Base-by-base conservation (phyloP, 1,140 invertebrate genomes). In the Drosophila saltans region DNA sequence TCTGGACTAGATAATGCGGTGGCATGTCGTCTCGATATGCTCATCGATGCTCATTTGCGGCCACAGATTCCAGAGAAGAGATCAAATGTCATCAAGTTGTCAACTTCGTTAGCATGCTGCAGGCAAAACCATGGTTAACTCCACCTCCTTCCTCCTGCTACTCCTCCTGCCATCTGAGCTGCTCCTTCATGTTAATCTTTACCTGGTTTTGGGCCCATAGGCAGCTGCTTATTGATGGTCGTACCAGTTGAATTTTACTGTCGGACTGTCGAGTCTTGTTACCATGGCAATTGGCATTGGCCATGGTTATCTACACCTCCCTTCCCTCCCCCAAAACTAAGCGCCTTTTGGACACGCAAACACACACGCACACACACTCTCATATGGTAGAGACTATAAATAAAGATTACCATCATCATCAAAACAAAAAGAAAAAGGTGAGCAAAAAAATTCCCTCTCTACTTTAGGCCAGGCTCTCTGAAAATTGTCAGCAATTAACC, bases 71-170 rank as follows among this genome's bases (percentile, higher is more conserved):
- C 66, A 69, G 83, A 89, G 84, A 69, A 69, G 83, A 89, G 84
- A 89, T 89, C 84, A 89, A 89, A 89, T 89, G 84, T 89, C 84
- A 89, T 90, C 84, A 89, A 89, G 84, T 89, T 89, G 84, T 89
- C 84, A 89, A 89, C 84, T 89, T 89, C 84, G 84, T 89, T 89
- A 89, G 85, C 81, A 78, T 84, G 84, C 84, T 74, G 67, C 79
- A 68, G 80, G 80, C 76, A 75, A 70, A 62, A 70, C 67, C 64
- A 41, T 67, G 70, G 41, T 66, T 45, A 74, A 76, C 66, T 85
- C 16, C 16, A 30, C 28, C 4, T 30, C 28, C 2, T 30, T 4
- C 4, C 4, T 4, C 4, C 28, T 4, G 2, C 28, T 36, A 2
- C 21, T 21, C 16, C 45, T 48, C 16, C 45, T 21, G 6, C 16